A percentile compares a stretch with the other conserved stretches of the same genome.
These are phyloP conservation scores for Habrosyne pyritoides DNA, from an alignment of 2,888 invertebrate species.

Conservation along the genomic window DNA sequence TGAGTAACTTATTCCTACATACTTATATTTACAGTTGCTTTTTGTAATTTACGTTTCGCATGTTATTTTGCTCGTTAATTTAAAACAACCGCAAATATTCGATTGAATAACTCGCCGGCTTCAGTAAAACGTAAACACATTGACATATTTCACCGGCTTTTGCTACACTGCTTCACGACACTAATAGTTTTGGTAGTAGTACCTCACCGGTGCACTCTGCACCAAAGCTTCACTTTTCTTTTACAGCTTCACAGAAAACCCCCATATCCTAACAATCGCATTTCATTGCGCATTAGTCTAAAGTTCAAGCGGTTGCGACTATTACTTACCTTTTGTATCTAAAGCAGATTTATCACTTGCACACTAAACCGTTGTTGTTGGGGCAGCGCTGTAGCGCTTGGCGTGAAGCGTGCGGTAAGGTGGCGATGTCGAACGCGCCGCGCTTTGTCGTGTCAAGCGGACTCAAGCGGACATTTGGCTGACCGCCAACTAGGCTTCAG, in stretches of 20 bases:
- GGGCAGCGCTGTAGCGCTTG: conserved; percentile 3
- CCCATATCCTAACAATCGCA: background rate
- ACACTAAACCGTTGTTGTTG: background rate
- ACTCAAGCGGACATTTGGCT: conserved; percentile 8
- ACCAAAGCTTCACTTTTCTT: too few species aligned
- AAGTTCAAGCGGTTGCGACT: background rate
- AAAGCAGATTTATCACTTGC: background rate
- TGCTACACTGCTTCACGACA: too few species aligned
- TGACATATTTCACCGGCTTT: too few species aligned
- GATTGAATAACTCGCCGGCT: background rate
- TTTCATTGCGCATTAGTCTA: background rate
- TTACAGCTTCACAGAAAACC: background rate
- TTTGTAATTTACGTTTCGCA: background rate
- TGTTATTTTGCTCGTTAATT: background rate
- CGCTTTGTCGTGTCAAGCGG: conserved; percentile 11
- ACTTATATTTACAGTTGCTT: background rate
- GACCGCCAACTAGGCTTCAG: background rate
- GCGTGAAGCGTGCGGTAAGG: conserved; percentile 3
- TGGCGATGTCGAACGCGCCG: conserved; percentile 8
- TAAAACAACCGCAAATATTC: background rate
- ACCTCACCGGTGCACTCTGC: too few species aligned
- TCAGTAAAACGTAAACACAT: background rate
- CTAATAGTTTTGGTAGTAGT: too few species aligned
- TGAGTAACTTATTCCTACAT: background rate
- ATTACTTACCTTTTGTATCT: conserved; percentile 1